phyloP scores from a whole-genome alignment of 2,797 vertebrate species.

The Hapalemur alaotrensis region DNA sequence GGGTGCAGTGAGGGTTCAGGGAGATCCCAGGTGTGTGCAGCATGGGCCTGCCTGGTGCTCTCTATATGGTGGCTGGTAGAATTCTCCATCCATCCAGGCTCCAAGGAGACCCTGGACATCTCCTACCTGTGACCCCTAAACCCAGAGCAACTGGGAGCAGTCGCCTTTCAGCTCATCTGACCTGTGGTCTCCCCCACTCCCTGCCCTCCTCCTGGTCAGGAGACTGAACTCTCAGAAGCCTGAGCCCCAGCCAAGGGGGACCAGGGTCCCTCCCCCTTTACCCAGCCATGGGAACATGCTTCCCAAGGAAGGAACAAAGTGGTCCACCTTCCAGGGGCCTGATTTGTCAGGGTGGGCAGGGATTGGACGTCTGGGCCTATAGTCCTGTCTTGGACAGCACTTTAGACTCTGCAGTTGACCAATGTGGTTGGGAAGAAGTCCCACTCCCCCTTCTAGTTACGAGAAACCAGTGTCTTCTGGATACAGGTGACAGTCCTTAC shows the following conservation, averaged over 20 bases:
- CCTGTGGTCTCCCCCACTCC: not conserved
- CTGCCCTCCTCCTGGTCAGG: not conserved
- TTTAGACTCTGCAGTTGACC: not conserved
- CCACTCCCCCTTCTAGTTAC: not conserved
- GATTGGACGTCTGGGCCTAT: not conserved
- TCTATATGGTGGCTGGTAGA: accelerated
- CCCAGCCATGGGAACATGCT: not conserved
- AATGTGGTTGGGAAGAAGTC: not conserved
- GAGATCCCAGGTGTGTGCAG: not conserved
- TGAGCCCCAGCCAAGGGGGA: not conserved
- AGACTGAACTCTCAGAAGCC: not conserved
- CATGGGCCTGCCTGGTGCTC: not conserved
- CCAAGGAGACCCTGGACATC: not conserved
- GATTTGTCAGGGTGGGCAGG: not conserved
- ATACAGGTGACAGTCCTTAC: not conserved
- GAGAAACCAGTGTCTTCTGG: not conserved
- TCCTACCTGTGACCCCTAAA: not conserved
- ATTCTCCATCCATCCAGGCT: not conserved
- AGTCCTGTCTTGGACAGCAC: not conserved
- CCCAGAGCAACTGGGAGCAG: not conserved
- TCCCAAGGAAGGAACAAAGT: not conserved
- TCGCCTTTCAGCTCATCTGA: not conserved
- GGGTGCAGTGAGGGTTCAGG: not conserved
- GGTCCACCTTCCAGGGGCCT: not conserved
- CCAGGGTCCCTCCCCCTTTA: not conserved